Percentiles rank a stretch among this genome's conserved stretches.
Conservation (phyloP, 2,113 vertebrate species). For the Periophthalmus modestus region DNA sequence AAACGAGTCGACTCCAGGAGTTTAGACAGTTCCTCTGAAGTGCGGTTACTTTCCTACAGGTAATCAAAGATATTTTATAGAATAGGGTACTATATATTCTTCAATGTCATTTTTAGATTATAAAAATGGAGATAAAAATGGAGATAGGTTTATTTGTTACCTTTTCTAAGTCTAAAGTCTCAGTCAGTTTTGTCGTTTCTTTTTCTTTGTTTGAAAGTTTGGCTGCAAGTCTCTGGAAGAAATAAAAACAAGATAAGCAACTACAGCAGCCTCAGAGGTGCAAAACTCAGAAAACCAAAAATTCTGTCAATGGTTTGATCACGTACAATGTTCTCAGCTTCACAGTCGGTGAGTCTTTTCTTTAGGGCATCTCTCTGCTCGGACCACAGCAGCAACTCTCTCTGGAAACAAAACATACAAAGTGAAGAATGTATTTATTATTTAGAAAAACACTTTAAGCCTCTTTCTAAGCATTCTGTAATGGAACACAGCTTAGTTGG, state of each 20-base stretch:
- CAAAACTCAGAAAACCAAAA: not conserved
- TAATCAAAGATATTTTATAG: not conserved
- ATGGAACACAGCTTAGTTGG: too few species aligned
- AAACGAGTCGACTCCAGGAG: conserved; percentile 81
- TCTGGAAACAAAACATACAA: conserved; percentile 48
- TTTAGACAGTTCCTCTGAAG: conserved; percentile 80
- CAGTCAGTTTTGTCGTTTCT: conserved; percentile 77
- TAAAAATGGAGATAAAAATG: too few species aligned
- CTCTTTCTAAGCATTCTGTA: too few species aligned
- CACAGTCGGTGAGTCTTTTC: conserved; percentile 77
- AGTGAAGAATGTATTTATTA: too few species aligned
- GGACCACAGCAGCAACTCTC: conserved; percentile 73
- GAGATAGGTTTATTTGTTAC: conserved; percentile 59
- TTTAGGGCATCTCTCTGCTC: conserved; percentile 79
- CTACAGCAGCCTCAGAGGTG: not conserved
- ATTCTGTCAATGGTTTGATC: not conserved
- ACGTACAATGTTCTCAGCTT: conserved; percentile 86
- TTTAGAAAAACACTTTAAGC: too few species aligned
- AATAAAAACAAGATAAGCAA: not conserved
- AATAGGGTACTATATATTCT: too few species aligned
- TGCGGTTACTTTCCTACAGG: conserved; percentile 80
- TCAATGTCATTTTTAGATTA: not conserved
- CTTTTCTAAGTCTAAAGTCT: conserved; percentile 86
- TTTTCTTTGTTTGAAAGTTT: conserved; percentile 83
- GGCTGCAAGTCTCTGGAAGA: conserved; percentile 80